These are phyloP conservation scores for Adelges cooleyi DNA, from an alignment of 1,140 invertebrate genomes.

Conservation along the genomic window DNA sequence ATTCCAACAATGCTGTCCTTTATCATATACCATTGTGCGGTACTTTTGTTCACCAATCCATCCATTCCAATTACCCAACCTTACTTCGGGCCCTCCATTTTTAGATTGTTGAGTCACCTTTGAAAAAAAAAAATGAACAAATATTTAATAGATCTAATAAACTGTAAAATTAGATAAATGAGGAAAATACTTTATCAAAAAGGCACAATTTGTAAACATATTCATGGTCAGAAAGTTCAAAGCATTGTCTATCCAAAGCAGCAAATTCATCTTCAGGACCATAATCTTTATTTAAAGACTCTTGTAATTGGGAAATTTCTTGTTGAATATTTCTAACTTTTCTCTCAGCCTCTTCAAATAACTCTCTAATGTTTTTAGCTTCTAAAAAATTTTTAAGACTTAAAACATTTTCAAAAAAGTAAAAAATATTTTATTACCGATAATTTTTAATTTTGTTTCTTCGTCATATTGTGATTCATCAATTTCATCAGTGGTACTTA, in stretches of 20 bases:
- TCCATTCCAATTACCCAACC: background rate
- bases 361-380: conserved; percentile 65
- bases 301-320: conserved; percentile 65
- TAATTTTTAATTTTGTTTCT: background rate
- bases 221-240: conserved; percentile 82
- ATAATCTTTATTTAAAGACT: conserved; percentile 74
- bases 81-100: background rate
- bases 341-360: conserved; percentile 68
- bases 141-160: background rate
- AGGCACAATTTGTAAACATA: conserved; percentile 92
- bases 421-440: background rate
- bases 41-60: background rate
- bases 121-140: background rate
- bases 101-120: background rate
- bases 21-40: background rate
- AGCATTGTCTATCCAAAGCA: conserved; percentile 78
- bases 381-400: conserved; percentile 47
- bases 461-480: background rate
- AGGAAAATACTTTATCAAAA: conserved; percentile 60
- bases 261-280: conserved; percentile 83
- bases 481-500: background rate
- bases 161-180: background rate
- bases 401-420: conserved; percentile 11
- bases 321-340: conserved; percentile 61
- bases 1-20: conserved; percentile 5